Evolutionary conservation across 2,797 vertebrate species (phyloP).

Genomic region (Menidia menidia): DNA sequence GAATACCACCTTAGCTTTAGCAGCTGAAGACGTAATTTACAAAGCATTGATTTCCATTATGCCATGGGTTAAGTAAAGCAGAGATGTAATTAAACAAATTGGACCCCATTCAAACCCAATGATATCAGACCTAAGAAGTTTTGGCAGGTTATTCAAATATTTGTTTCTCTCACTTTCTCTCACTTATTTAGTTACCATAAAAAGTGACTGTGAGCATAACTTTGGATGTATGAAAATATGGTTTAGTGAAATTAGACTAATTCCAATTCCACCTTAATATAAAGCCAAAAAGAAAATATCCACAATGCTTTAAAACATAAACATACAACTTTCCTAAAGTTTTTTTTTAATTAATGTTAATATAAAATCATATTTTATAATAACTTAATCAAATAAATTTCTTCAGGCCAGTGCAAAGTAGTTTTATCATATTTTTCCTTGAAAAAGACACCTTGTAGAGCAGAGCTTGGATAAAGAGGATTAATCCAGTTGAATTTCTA

Average conservation of each 20-base stretch:
- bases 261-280: constrained; percentile 5
- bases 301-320: neutral
- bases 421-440: neutral
- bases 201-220: neutral
- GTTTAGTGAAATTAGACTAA: neutral
- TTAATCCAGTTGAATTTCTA: constrained; percentile 37
- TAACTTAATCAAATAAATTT: neutral
- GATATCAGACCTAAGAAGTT: neutral
- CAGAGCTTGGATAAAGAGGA: constrained; percentile 29
- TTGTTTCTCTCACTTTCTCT: neutral
- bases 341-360: constrained; percentile 1
- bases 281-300: neutral
- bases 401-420: neutral
- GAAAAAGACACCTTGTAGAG: constrained; percentile 5
- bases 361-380: too few relatives aligned
- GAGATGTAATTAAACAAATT: neutral
- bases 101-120: neutral
- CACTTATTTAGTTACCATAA: neutral
- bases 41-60: neutral
- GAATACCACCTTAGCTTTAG: too few relatives aligned
- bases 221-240: neutral
- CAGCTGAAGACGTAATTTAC: neutral
- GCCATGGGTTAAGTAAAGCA: neutral
- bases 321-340: neutral
- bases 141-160: neutral